Evolutionary conservation across 2,888 invertebrate genomes (phyloP).

Genomic region (Cosmorhoe ocellata): DNA sequence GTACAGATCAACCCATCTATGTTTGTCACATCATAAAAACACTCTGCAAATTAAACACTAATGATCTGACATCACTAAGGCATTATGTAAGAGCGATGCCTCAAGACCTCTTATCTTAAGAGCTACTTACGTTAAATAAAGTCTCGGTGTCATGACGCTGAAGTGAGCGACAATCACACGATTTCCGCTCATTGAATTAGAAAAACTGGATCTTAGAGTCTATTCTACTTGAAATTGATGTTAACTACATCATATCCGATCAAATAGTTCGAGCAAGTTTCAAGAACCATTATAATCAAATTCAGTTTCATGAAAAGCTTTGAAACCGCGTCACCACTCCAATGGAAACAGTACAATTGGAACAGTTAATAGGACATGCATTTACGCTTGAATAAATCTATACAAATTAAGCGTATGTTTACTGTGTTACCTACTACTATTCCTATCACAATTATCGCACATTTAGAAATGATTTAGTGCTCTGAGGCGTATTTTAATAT

Average conservation of each 20-base stretch:
- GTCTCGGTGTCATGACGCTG: constrained; percentile 45
- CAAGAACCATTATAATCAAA: not conserved
- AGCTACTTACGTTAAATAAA: constrained; percentile 56
- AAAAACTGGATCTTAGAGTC: constrained; percentile 37
- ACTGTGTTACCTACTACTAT: no score
- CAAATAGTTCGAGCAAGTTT: no score
- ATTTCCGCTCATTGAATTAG: constrained; percentile 46
- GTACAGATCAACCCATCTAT: not conserved
- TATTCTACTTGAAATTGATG: not conserved
- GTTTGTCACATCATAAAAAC: not conserved
- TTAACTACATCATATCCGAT: no score
- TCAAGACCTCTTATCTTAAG: constrained; percentile 44
- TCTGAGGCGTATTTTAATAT: no score
- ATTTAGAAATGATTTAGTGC: no score
- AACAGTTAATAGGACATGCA: not conserved
- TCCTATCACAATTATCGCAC: no score
- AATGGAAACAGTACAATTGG: not conserved
- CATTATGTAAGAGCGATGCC: constrained; percentile 11
- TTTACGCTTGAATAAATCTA: not conserved
- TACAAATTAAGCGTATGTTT: not conserved
- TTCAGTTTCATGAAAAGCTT: not conserved
- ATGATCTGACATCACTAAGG: not conserved
- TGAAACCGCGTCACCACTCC: not conserved
- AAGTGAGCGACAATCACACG: constrained; percentile 52
- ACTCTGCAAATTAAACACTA: not conserved